These are phyloP conservation scores for Metallyticus violacea DNA, from an alignment of 2,888 invertebrate species.

Conservation along the genomic window DNA sequence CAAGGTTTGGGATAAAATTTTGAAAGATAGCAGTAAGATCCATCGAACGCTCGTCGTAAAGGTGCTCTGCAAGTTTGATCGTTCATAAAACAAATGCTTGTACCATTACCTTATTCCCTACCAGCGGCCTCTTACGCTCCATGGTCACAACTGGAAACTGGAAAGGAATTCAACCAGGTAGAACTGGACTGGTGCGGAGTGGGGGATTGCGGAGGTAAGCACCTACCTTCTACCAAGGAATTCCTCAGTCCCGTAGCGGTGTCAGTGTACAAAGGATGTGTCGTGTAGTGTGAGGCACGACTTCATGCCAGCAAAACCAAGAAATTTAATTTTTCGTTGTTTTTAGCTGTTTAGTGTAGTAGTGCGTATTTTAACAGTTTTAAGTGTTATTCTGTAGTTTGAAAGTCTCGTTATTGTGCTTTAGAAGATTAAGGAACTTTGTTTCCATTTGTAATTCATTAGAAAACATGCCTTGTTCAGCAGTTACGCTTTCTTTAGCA, in stretches of 20 bases:
- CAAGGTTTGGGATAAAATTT: too few species aligned
- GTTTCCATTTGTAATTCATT: background rate
- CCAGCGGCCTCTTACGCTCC: background rate
- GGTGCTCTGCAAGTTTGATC: too few species aligned
- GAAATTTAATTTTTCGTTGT: background rate
- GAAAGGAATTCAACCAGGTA: conserved; percentile 19
- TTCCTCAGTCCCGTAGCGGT: background rate
- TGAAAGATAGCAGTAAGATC: too few species aligned
- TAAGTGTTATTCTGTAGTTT: too few species aligned
- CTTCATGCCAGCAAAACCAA: background rate
- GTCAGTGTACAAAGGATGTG: background rate
- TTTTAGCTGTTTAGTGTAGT: background rate
- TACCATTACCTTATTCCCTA: too few species aligned
- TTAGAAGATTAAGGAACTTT: background rate
- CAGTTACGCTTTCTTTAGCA: conserved; percentile 90
- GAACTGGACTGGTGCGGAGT: background rate
- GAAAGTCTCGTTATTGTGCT: too few species aligned
- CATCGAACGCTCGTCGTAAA: too few species aligned
- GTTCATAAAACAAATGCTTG: too few species aligned
- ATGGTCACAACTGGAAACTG: background rate
- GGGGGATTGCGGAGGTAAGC: background rate
- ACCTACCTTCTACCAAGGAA: background rate
- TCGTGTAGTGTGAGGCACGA: background rate
- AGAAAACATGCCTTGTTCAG: conserved; percentile 80
- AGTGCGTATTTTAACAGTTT: background rate